A percentile compares a stretch with the other conserved stretches of the same genome.
These are phyloP conservation scores for Spodoptera litura DNA, from an alignment of 1,140 invertebrate genomes.

Conservation along the genomic window DNA sequence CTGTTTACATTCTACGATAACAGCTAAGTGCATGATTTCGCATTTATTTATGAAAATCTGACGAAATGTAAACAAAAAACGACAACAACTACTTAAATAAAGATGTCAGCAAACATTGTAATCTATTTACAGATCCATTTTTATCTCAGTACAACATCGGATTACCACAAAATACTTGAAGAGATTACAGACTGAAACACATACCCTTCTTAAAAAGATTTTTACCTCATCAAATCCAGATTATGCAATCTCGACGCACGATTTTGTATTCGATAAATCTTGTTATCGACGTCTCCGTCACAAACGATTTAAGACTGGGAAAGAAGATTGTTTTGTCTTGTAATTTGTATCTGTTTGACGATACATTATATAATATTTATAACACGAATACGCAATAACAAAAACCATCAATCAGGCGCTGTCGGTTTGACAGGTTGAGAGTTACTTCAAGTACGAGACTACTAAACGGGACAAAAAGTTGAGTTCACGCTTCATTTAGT, in stretches of 20 bases:
- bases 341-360: background rate
- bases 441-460: conserved; percentile 31
- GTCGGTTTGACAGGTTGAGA: conserved; percentile 32
- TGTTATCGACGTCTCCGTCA: background rate
- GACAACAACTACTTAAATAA: background rate
- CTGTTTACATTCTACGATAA: background rate
- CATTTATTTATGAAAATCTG: too few species aligned
- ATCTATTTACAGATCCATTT: background rate
- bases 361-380: background rate
- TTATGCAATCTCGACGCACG: background rate
- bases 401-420: conserved; percentile 41
- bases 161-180: conserved; percentile 8
- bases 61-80: too few species aligned
- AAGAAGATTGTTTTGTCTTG: background rate
- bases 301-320: background rate
- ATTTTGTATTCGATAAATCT: conserved; percentile 1
- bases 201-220: background rate
- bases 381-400: background rate
- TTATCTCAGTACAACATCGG: background rate
- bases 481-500: conserved; percentile 44
- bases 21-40: too few species aligned
- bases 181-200: conserved; percentile 5
- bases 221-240: conserved; percentile 1
- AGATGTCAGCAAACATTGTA: background rate
- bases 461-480: conserved; percentile 48